Base-by-base conservation (phyloP, 1,140 invertebrate genomes). In the Drosophila chauvacae region DNA sequence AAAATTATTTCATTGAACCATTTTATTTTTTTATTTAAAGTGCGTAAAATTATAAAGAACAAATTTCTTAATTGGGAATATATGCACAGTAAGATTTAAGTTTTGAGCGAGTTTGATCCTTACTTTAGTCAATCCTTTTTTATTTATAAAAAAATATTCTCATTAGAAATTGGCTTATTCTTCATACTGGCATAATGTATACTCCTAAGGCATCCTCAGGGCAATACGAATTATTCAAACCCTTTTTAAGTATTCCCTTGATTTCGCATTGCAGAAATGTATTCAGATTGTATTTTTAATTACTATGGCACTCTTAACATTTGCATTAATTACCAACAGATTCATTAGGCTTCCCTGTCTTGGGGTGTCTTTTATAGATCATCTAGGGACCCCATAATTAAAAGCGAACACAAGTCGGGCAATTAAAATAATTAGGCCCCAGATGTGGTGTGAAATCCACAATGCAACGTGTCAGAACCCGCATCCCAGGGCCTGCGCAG, bases 341-440 rank as follows among this genome's bases (percentile, higher is more conserved):
- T 57, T 75, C 61, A 77, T 55, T 69, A 68, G 37, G 56, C 23
- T 56, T 42, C 26, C 37, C 30, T 48, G 57, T 53, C 62, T 41
- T 5, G 33, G 30, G 50, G 37, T 77, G 74, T 68, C 56, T 56
- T 69, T 77, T 63, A 55, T 59, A 23, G 51, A 69, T 59, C 57
- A 68, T 69, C 56, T 47, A 28, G 48, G 59, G 44, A 60, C 37
- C 26, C 72, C 50, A 66, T 68, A 88, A 87, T 87, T 87, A 88
- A 80, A 83, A 83, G 45, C 37, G 51, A 81, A 68, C 75, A 69
- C 76, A 86, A 70, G 62, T 60, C 64, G 50, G 44, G 63, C 84
- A 87, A 87, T 87, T 87, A 87, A 88, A 80, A 88, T 88, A 88
- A 87, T 84, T 70, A 83, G 71, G 80, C 56, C 57, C 48, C 68